Evolutionary conservation across 2,113 vertebrate genomes (phyloP), one percentile per base, ranked within the genome.

Genomic region (Triplophysa tibetana): DNA sequence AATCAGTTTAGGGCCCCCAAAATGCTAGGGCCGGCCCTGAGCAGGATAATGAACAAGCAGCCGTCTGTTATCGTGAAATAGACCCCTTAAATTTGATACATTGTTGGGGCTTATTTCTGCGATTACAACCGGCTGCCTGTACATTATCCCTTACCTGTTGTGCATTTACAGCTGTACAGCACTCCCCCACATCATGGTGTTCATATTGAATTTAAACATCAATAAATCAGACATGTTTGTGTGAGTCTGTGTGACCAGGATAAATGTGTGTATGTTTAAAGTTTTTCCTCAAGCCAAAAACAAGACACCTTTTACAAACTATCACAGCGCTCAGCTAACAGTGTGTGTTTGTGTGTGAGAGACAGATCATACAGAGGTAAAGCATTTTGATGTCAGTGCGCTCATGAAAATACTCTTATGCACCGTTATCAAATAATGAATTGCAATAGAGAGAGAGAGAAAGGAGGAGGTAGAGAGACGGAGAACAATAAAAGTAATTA

Each of bases 211-310:
- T 54, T 54, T 17, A 54, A 16, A 16, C 54, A 58, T 58, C n/a
- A n/a, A n/a, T 58, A 9, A 58, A 58, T 21, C 54, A 8, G 54
- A 26, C 23, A 24, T 72, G 23, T 21, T n/a, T 14, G 45, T 72
- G 69, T 56, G 24, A 26, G 24, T 72, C 48, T 29, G 45, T 56
- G 21, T 72, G 70, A 54, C 43, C 14, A 38, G 54, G 14, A 73
- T 74, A 38, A 19, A 54, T 43, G 11, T 61, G 19, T 43, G 65
- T 43, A 38, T 67, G 19, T 67, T 21, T 68, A n/a, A 60, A 78
- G 26, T 68, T 48, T 67, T 65, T 45, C 33, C 64, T 78, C 38
- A n/a, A 38, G 64, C 29, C 54, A 56, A 56, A 43, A 56, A 56
- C 54, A 7, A n/a, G 19, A 56, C 54, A 56, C 54, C 54, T 56